A percentile compares a stretch with the other conserved stretches of the same genome.
These are phyloP conservation scores for Poeciliopsis presidionis DNA, from an alignment of 2,797 vertebrate genomes.

Conservation along the genomic window DNA sequence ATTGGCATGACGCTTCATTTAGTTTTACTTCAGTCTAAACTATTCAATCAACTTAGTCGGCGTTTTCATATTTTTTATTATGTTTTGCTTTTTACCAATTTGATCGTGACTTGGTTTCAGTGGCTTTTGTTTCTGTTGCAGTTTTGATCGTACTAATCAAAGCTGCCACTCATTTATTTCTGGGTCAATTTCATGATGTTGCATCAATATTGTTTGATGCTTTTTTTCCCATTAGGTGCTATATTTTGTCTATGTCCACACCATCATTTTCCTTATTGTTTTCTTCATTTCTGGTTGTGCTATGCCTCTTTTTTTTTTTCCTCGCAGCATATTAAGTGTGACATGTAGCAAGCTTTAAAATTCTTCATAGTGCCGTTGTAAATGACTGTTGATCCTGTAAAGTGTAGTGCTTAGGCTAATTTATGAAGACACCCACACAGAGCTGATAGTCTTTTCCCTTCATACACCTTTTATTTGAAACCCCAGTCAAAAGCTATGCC, in stretches of 20 bases:
- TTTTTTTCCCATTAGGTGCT: conserved; percentile 65
- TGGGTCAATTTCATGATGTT: conserved; percentile 74
- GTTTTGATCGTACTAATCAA: conserved; percentile 70
- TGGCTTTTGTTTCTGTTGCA: conserved; percentile 59
- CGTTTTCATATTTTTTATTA: conserved; percentile 27
- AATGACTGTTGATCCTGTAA: conserved; percentile 79
- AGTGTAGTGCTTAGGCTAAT: conserved; percentile 77
- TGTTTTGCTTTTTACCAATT: conserved; percentile 21
- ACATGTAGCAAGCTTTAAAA: conserved; percentile 66
- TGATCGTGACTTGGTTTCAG: conserved; percentile 52
- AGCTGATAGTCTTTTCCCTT: conserved; percentile 76
- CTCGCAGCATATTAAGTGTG: conserved; percentile 42
- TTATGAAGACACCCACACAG: conserved; percentile 83
- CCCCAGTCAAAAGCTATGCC: conserved; percentile 75
- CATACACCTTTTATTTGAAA: conserved; percentile 81
- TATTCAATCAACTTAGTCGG: conserved; percentile 35
- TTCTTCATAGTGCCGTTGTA: conserved; percentile 71
- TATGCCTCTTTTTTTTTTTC: conserved; percentile 48
- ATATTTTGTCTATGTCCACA: conserved; percentile 62
- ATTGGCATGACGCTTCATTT: conserved; percentile 24
- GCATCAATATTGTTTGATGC: conserved; percentile 73
- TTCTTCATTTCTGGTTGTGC: conserved; percentile 55
- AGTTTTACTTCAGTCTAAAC: conserved; percentile 42
- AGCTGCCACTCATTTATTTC: conserved; percentile 70
- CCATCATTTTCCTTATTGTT: conserved; percentile 46